These are phyloP conservation scores for Basileuterus tristriatus DNA, from an alignment of 2,797 vertebrate genomes.

Conservation along the genomic window DNA sequence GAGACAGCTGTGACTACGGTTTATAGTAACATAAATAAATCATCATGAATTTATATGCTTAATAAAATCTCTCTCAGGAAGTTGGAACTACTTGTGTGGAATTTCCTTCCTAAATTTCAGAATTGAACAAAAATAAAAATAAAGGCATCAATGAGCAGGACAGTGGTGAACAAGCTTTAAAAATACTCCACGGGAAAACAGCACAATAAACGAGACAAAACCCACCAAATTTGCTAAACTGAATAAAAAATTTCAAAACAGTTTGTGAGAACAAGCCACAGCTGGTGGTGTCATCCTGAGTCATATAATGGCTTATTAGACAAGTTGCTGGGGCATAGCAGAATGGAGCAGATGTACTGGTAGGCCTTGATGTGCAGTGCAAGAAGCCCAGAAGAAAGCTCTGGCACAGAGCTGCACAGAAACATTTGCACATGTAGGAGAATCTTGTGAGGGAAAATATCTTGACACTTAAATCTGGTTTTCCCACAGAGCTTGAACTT, in stretches of 20 bases:
- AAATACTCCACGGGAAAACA: background rate
- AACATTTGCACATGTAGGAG: background rate
- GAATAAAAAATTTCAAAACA: background rate
- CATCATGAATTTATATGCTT: background rate
- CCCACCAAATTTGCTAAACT: background rate
- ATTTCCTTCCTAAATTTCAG: background rate
- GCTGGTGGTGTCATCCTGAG: conserved; percentile 45
- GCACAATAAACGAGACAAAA: background rate
- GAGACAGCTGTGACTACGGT: background rate
- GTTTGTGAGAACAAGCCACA: background rate
- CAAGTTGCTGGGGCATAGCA: conserved; percentile 11
- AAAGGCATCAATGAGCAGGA: background rate
- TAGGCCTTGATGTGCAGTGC: background rate
- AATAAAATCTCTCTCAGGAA: background rate
- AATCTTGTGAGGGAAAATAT: background rate
- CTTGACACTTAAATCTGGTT: background rate
- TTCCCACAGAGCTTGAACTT: background rate
- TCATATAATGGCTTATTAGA: background rate
- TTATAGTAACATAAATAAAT: conserved; percentile 10
- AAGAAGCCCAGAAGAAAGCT: background rate
- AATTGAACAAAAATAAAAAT: background rate
- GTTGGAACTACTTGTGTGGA: background rate
- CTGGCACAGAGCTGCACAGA: background rate
- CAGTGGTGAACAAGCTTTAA: background rate
- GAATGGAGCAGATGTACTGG: conserved; percentile 28